Evolutionary conservation across 2,797 vertebrate genomes (phyloP), one percentile per base, ranked within the genome.

Genomic region (Cryptoprocta ferox): DNA sequence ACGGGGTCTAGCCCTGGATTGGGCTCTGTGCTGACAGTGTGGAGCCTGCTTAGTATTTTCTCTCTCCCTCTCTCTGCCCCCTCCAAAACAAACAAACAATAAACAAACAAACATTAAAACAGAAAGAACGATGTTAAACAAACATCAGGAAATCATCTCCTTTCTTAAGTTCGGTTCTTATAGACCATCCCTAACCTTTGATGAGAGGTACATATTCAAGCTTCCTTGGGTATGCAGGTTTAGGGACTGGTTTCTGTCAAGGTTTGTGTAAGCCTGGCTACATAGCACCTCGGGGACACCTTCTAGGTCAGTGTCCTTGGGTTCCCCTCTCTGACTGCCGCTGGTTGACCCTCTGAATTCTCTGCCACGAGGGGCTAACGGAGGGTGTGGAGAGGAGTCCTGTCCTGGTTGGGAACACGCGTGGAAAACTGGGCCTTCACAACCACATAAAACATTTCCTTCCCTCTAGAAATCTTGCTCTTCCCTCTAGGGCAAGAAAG

Each of bases 131-230:
- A n/a, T 5, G 16, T 28, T 59, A 15, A 24, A 15, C 11, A 11
- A 28, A 1, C 1, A 1, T 21, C 37, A 0, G 28, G n/a, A 18
- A 37, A 3, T 13, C 13, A 0, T 7, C 28, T 24, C 32, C 48
- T 15, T 3, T 4, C 0, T 26, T 63, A 14, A 14, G 11, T 12
- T 66, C 37, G 8, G 35, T 50, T 28, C 3, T 32, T 11, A 30
- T 14, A 45, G 30, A 12, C 37, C 0, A 2, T 2, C 13, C 39
- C 12, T 21, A 1, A 14, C 11, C 37, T 95, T 84, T 30, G 73
- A 1, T 9, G 28, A 61, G 35, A 61, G 35, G 19, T 24, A 3
- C 3, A 5, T 9, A 35, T 35, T 24, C 35, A 45, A 28, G 30
- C 48, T 37, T 30, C 39, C 18, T 18, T 42, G 39, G 61, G 24